phyloP scores from a whole-genome alignment of 2,888 invertebrate species.

The Thera obeliscata region DNA sequence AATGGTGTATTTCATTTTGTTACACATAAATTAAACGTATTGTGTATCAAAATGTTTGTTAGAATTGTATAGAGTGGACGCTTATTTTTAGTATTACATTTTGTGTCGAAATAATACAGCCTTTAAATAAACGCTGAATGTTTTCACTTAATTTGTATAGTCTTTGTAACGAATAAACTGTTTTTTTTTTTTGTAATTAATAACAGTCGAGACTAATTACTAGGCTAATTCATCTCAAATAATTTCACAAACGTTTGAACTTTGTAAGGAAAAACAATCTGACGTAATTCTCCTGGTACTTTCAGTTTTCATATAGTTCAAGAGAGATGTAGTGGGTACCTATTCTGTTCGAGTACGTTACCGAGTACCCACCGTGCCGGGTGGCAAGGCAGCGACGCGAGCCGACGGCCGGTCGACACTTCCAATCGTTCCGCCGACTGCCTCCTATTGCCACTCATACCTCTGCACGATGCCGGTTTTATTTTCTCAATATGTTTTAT shows the following conservation, averaged over 20 bases:
- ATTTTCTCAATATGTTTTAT: slow-evolving; percentile 5
- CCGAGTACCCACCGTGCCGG: neutral
- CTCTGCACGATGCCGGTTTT: neutral
- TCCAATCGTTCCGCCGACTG: slow-evolving; percentile 22
- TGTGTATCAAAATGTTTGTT: neutral
- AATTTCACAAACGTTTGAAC: no score
- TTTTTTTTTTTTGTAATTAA: no score
- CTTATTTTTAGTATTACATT: neutral
- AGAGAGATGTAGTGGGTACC: neutral
- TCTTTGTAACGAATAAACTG: no score
- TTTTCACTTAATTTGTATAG: no score
- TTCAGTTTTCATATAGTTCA: neutral
- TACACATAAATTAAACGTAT: neutral
- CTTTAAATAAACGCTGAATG: neutral
- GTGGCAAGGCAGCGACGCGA: neutral
- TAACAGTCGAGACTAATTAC: no score
- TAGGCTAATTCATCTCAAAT: no score
- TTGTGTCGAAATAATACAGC: neutral
- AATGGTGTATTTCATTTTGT: slow-evolving; percentile 10
- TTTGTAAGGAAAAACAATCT: no score
- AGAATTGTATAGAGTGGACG: neutral
- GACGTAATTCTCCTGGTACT: neutral
- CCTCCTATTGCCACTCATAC: slow-evolving; percentile 18
- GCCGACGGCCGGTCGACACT: slow-evolving; percentile 11
- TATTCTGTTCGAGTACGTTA: neutral